Evolutionary conservation across 2,888 invertebrate species (phyloP).

Genomic region (Chloroclystis v-ata): DNA sequence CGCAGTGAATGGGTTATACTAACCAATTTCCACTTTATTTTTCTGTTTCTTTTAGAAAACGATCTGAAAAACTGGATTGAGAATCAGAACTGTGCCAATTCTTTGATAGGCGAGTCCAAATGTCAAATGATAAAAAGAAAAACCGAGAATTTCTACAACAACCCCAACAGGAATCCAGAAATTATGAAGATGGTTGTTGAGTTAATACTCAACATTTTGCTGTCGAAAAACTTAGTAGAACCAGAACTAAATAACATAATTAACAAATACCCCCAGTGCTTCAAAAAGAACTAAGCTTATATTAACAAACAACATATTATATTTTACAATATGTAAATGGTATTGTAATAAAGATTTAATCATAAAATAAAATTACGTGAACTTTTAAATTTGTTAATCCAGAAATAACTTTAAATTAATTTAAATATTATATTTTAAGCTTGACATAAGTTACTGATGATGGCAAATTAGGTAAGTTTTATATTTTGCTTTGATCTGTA

Average conservation of each 20-base stretch:
- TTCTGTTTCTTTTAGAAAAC: background rate
- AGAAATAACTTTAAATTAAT: no score
- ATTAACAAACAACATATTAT: no score
- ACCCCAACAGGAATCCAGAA: background rate
- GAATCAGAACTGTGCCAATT: background rate
- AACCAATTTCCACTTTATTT: no score
- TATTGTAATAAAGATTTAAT: no score
- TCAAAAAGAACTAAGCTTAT: background rate
- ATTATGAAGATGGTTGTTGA: background rate
- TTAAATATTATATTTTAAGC: no score
- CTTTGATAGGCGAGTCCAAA: background rate
- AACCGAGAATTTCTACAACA: background rate
- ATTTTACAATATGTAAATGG: no score
- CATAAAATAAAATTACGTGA: no score
- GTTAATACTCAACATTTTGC: background rate
- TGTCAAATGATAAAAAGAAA: conserved; percentile 3
- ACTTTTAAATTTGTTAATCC: no score
- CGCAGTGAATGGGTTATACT: no score
- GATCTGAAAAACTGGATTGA: background rate
- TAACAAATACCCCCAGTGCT: background rate
- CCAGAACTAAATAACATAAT: background rate
- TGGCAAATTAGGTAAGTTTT: no score
- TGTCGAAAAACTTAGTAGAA: background rate
- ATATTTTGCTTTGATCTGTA: no score
- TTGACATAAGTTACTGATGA: no score